A percentile compares a stretch with the other conserved stretches of the same genome.
Evolutionary conservation across 1,140 invertebrate species (phyloP).

Genomic region (Drosophila ohnishii): DNA sequence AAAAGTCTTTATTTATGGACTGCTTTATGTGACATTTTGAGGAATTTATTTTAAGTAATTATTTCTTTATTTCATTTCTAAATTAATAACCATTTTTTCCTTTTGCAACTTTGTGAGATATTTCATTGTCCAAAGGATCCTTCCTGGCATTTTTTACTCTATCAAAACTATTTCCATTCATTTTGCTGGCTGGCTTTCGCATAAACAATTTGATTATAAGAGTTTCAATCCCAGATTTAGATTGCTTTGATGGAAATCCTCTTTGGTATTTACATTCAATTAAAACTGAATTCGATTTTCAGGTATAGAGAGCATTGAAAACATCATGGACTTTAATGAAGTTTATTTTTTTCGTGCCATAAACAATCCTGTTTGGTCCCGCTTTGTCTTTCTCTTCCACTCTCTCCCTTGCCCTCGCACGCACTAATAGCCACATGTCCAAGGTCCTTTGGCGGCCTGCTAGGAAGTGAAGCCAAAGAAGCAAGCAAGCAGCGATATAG

Average conservation of each 20-base stretch:
- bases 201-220: conserved; percentile 37
- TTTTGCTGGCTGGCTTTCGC: conserved; percentile 1
- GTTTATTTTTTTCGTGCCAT: conserved; percentile 24
- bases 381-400: conserved; percentile 8
- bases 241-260: conserved; percentile 35
- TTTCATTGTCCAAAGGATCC: not conserved
- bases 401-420: conserved; percentile 27
- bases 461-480: conserved; percentile 59
- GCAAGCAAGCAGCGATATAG: conserved; percentile 47
- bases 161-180: conserved; percentile 25
- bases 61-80: not conserved
- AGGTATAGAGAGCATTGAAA: conserved; percentile 27
- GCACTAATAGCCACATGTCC: conserved; percentile 44
- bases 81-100: not conserved
- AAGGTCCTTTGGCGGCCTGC: conserved; percentile 73
- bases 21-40: not conserved
- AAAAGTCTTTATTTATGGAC: not conserved
- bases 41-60: not conserved
- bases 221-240: conserved; percentile 12
- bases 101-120: not conserved
- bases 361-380: conserved; percentile 67
- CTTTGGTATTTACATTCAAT: conserved; percentile 49
- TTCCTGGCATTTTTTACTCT: not conserved
- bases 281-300: conserved; percentile 45
- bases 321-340: conserved; percentile 24